Base-by-base conservation (phyloP, 2,888 invertebrate species). In the Agriotes lineatus region DNA sequence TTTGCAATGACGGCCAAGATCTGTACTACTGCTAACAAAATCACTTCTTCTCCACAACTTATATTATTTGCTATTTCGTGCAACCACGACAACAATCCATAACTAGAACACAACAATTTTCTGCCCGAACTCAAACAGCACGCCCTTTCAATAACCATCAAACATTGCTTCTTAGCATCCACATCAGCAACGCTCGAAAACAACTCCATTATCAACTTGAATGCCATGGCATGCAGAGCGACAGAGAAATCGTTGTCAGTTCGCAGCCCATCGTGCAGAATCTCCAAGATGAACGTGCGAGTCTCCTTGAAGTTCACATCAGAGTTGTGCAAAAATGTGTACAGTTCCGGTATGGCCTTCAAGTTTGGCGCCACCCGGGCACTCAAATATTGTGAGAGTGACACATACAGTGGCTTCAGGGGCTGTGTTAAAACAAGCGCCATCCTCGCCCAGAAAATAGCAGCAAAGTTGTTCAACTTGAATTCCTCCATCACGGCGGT, bases 331-430 rank as follows among this genome's bases (percentile, higher is more conserved):
- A 96, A 92, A 35, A 96, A 88, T 58, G 92, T 91, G 69, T 95
- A 90, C 78, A 96, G 91, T 81, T 97, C 96, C 0, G 97, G 97
- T n/a, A 97, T 91, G 1, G 90, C 88, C 10, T 89, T 87, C 12
- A 96, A 85, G 79, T 96, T 91, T 12, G 96, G 87, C 6, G 88
- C 87, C 9, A 92, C 90, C 82, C 95, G 96, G 1, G 93, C 90
- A 0, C 79, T 78, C 18, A 84, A 73, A 75, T 83, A 83, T 18
- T 79, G 78, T 0, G 80, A 78, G n/a, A 97, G 85, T 0, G 92
- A 90, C 74, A 89, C 87, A 82, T 94, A 96, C 76, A 96, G 87
- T 0, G 91, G 87, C 77, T 94, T 89, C 39, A 89, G 87, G 0
- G 96, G 94, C 69, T 92, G 89, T 0, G 93, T 90, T 69, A 94